Base-by-base conservation (phyloP, 2,113 vertebrate species). In the Dasyprocta punctata region DNA sequence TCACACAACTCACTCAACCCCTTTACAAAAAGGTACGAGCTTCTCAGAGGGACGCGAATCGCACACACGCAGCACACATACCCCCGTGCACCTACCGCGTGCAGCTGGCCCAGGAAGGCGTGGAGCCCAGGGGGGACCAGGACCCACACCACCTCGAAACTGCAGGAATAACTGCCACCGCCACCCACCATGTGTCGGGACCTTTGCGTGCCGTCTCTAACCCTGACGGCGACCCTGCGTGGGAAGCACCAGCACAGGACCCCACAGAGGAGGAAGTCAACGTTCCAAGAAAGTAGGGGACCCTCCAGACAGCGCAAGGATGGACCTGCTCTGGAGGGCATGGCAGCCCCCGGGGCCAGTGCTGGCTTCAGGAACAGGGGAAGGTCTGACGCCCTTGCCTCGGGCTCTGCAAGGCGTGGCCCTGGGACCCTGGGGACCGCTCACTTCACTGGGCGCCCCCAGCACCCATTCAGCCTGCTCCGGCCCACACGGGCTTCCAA, bases 121-220 rank as follows among this genome's bases (percentile, higher is more conserved):
- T 26, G 38, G 10, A 61, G 3, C 41, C 54, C 67, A 22, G 3
- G 2, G 58, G 13, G 58, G 30, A 10, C 36, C 78, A 17, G 44
- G n/a, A 44, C 38, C 10, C 38, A 58, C 1, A 4, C 22, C 22
- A 14, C 12, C 52, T 38, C 9, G 7, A 33, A 67, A 69, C 4
- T 9, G 19, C 4, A n/a, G 28, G 54, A 36, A 54, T 0, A 4
- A 24, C n/a, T 1, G 16, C 38, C 56, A 30, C 13, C 26, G 1
- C 13, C 17, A 16, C 3, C 16, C 0, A 11, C 71, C 47, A 1
- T 8, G 56, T 16, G 20, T 8, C 24, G 36, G 8, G 11, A 44
- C 5, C 36, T 3, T 22, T 28, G 0, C 0, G 7, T 3, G 1
- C 63, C 14, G 19, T 30, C 81, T 69, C 63, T 4, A 30, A 86